Conservation (phyloP, 2,113 vertebrate genomes). For the Corynorhinus townsendii region DNA sequence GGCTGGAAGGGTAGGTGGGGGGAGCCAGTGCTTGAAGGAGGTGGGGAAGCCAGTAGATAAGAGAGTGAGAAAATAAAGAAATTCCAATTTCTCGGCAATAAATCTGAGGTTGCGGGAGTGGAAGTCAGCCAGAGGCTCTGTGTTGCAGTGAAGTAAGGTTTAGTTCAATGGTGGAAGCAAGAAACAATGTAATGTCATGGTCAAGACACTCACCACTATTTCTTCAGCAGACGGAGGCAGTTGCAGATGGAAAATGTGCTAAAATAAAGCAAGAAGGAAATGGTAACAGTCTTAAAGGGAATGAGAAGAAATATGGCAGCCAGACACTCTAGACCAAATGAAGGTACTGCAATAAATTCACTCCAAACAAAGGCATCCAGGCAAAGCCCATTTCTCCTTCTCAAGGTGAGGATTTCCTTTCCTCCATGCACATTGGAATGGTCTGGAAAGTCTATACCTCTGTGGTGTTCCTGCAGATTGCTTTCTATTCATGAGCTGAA, state of each 20-base stretch:
- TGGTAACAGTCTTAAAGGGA: not conserved
- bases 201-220: not conserved
- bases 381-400: not conserved
- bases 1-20: not conserved
- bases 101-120: not conserved
- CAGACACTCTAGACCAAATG: not conserved
- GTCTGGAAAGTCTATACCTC: not conserved
- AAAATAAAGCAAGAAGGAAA: not conserved
- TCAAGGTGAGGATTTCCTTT: not conserved
- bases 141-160: not conserved
- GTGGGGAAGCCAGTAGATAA: not conserved
- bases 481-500: not conserved
- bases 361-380: not conserved
- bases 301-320: not conserved
- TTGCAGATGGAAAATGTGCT: not conserved
- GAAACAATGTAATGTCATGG: not conserved
- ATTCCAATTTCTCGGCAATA: not conserved
- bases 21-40: not conserved
- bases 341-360: not conserved
- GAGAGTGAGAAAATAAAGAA: not conserved
- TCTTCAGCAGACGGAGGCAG: not conserved
- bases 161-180: not conserved
- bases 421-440: not conserved
- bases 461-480: not conserved
- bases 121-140: not conserved